These are phyloP conservation scores for Teleogryllus occipitalis DNA, from an alignment of 1,140 invertebrate species.

Conservation along the genomic window DNA sequence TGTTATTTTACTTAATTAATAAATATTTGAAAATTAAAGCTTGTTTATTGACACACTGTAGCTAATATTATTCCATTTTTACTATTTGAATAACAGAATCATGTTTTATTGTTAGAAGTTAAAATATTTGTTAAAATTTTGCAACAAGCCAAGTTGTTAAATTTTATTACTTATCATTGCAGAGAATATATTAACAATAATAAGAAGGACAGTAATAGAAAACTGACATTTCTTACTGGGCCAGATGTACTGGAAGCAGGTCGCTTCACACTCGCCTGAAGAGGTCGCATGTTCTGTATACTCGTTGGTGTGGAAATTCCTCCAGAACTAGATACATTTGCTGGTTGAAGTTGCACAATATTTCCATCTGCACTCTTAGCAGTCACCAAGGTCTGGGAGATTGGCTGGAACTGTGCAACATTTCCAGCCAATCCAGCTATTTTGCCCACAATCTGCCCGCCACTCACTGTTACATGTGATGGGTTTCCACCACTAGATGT, in stretches of 20 bases:
- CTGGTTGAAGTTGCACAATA: slow-evolving; percentile 38
- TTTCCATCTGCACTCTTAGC: slow-evolving; percentile 40
- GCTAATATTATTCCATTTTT: no score
- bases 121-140: background rate
- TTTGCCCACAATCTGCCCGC: slow-evolving; percentile 16
- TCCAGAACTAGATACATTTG: slow-evolving; percentile 30
- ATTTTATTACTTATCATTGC: no score
- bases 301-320: slow-evolving; percentile 35
- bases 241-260: slow-evolving; percentile 30
- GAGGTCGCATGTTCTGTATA: slow-evolving; percentile 34
- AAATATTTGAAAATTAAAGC: no score
- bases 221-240: slow-evolving; percentile 35
- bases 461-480: slow-evolving; percentile 19
- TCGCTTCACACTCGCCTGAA: slow-evolving; percentile 34
- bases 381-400: slow-evolving; percentile 39
- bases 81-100: no score
- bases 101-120: no score
- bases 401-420: slow-evolving; percentile 34
- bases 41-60: no score
- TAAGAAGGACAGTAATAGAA: slow-evolving; percentile 14
- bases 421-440: slow-evolving; percentile 14
- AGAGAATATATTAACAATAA: background rate
- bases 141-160: no score
- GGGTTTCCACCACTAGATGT: slow-evolving; percentile 10
- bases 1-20: no score